Conservation (phyloP, 2,888 invertebrate genomes). For the Argyresthia albistria region DNA sequence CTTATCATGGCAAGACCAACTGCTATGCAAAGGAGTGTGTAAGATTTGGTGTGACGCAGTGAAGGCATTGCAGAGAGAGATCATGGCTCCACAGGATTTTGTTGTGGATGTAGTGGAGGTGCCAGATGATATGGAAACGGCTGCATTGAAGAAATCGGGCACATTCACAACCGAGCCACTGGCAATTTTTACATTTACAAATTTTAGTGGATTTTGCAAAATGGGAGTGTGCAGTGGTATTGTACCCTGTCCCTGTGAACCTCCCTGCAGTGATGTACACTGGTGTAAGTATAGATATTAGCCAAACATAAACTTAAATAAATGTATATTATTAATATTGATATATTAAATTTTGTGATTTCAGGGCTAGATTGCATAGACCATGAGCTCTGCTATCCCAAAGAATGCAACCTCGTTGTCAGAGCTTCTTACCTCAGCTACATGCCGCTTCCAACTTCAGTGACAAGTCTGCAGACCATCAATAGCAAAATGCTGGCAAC, state of each 20-base stretch:
- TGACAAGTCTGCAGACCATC: constrained; percentile 31
- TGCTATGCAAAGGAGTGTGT: constrained; percentile 46
- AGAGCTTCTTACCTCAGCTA: constrained; percentile 38
- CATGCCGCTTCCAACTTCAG: constrained; percentile 36
- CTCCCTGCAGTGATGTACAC: constrained; percentile 44
- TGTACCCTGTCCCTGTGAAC: constrained; percentile 33
- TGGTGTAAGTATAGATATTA: constrained; percentile 31
- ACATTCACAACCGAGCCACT: constrained; percentile 42
- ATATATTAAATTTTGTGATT: constrained; percentile 18
- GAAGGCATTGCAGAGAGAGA: constrained; percentile 37
- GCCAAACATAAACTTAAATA: too few relatives aligned
- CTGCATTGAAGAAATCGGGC: constrained; percentile 31
- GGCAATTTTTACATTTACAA: constrained; percentile 43
- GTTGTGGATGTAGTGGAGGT: constrained; percentile 18
- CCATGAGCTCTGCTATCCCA: constrained; percentile 35
- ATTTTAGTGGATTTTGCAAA: constrained; percentile 27
- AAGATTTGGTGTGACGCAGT: constrained; percentile 49
- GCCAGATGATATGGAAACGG: constrained; percentile 16
- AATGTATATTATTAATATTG: neutral
- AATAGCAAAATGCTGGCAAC: constrained; percentile 21
- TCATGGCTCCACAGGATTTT: constrained; percentile 42
- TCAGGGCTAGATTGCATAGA: constrained; percentile 51
- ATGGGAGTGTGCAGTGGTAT: constrained; percentile 31
- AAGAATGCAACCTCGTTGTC: constrained; percentile 43
- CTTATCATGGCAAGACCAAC: constrained; percentile 54